Evolutionary conservation across 2,797 vertebrate species (phyloP).

Genomic region (Periophthalmus magnuspinnatus): DNA sequence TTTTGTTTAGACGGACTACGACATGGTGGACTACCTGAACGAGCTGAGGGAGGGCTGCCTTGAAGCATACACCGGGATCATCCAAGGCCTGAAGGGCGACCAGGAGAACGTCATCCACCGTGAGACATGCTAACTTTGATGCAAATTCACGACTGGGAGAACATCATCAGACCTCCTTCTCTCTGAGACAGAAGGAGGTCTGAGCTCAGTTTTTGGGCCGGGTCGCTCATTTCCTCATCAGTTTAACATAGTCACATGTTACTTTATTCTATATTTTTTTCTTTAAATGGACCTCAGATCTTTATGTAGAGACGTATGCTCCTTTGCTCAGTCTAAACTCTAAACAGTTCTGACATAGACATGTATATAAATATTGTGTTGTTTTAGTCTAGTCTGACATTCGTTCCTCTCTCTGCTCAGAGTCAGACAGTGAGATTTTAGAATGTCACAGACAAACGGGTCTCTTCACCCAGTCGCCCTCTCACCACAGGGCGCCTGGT

Average conservation of each 20-base stretch:
- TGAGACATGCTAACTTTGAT: constrained; percentile 71
- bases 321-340: no score
- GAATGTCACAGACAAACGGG: constrained; percentile 53
- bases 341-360: no score
- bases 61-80: constrained; percentile 96
- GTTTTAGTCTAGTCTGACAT: constrained; percentile 27
- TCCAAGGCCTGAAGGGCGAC: constrained; percentile 97
- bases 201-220: no score
- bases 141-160: no score
- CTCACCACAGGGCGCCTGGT: constrained; percentile 17
- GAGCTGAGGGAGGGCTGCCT: constrained; percentile 94
- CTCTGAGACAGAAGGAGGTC: no score
- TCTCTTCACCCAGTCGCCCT: constrained; percentile 60
- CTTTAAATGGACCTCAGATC: no score
- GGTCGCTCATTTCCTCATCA: no score
- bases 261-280: no score
- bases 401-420: constrained; percentile 65
- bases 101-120: constrained; percentile 98
- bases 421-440: constrained; percentile 66
- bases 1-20: constrained; percentile 85
- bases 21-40: constrained; percentile 99
- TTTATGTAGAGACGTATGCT: no score
- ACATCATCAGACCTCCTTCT: no score
- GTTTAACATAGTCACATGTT: no score
- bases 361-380: no score